Evolutionary conservation across 2,797 vertebrate species (phyloP), one percentile per base, ranked within the genome.

Genomic region (Vultur gryphus): DNA sequence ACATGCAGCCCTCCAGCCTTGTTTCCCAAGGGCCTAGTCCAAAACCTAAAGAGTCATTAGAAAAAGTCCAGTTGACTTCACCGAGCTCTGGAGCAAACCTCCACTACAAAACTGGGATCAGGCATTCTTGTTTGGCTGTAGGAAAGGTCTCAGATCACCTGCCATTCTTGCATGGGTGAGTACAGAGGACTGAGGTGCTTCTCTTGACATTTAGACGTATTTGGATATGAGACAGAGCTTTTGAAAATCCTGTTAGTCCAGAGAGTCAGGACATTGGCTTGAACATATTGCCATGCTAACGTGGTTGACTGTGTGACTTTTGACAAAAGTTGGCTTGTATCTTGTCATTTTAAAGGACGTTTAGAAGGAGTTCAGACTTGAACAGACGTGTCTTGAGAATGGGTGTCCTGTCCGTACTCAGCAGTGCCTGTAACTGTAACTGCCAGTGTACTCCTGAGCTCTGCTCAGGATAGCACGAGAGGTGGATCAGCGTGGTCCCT

Each of bases 401-500:
- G 19, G 29, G 13, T 72, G 23, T 52, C 59, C 37, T 70, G 65
- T 69, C 41, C 29, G 3, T n/a, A 20, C 37, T 41, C 48, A 57
- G 52, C 44, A 49, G 29, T 24, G 55, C 70, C 72, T 3, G 3
- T 81, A 18, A 3, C 16, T 16, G 10, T 20, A 46, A n/a, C 48
- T 72, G 12, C 18, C 43, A 13, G 12, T 19, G 61, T 24, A 3
- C 24, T 29, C 28, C 55, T 6, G 24, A 20, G 37, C 52, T 57
- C 49, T 29, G 15, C 33, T 35, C 1, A 0, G 37, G 20, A 17
- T 2, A 2, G 16, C 24, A 5, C 6, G 4, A 9, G 69, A 6
- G 2, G 3, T 48, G 52, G 43, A 9, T 49, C 70, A 28, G 10
- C 0, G 0, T 43, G 51, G 48, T 72, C 43, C 49, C 26, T 15